These are phyloP conservation scores for Planiliza haematocheilus DNA, from an alignment of 2,113 vertebrate genomes.

Conservation along the genomic window DNA sequence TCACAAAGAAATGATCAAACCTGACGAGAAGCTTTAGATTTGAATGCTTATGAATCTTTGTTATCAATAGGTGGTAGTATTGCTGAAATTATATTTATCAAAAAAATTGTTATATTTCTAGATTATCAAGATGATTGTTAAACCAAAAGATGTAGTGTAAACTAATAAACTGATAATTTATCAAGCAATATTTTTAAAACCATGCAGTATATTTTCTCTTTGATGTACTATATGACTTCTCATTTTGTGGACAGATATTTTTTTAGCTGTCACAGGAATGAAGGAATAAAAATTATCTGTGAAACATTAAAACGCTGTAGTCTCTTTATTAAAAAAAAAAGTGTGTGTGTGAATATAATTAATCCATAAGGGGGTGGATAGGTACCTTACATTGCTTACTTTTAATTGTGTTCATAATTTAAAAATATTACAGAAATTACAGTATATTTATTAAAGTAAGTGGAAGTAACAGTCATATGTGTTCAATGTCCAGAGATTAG, in stretches of 20 bases:
- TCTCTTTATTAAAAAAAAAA: background rate
- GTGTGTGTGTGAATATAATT: background rate
- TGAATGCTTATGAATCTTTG: constrained; percentile 48
- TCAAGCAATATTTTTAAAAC: constrained; percentile 71
- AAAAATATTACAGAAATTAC: too few species aligned
- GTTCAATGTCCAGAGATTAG: too few species aligned
- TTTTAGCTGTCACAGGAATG: constrained; percentile 34
- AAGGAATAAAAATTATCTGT: constrained; percentile 54
- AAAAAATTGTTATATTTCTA: constrained; percentile 67
- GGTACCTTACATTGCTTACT: too few species aligned
- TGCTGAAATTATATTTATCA: constrained; percentile 74
- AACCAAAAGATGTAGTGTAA: constrained; percentile 53
- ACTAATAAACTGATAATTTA: constrained; percentile 77
- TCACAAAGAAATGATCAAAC: constrained; percentile 43
- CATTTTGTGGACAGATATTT: constrained; percentile 76
- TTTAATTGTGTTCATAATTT: too few species aligned
- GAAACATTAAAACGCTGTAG: constrained; percentile 51
- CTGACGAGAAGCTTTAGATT: constrained; percentile 48
- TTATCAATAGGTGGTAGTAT: constrained; percentile 53
- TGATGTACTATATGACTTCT: constrained; percentile 66
- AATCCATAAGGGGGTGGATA: background rate
- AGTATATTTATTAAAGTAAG: too few species aligned
- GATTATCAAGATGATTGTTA: constrained; percentile 61
- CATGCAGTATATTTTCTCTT: constrained; percentile 74
- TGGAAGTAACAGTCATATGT: too few species aligned